Evolutionary conservation across 2,113 vertebrate genomes (phyloP), one percentile per base, ranked within the genome.

Genomic region (Pseudorectes ferrugineus): DNA sequence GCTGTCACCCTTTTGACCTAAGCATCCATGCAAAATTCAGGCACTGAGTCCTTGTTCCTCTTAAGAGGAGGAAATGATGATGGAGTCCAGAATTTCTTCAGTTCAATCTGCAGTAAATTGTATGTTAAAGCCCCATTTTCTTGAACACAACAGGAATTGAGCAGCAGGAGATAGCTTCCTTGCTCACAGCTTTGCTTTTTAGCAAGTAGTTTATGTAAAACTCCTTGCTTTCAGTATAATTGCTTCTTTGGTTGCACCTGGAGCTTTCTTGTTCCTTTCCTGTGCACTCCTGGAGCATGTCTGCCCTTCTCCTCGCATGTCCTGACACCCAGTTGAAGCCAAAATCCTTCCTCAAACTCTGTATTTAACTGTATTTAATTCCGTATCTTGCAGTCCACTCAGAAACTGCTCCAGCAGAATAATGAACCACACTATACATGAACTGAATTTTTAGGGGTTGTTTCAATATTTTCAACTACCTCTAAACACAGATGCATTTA

Each of bases 71-170:
- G 35, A 92, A 92, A 48, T 62, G 35, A 68, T 82, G 54, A 83
- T 43, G 43, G 46, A 92, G 58, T 18, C 51, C 8, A 4, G 43
- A 70, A 88, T 86, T 66, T 93, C 82, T 67, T 71, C n/a, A 62
- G 51, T 46, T 22, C 75, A 80, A 83, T 88, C 91, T 85, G 75
- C 85, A 74, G 46, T 26, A 85, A 90, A 92, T 35, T 70, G 45
- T 36, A 61, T 38, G 67, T 73, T 85, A 95, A 92, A 94, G 85
- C n/a, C 33, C 58, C 40, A 70, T 92, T 94, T 92, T 87, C 85
- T 38, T 76, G 35, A 92, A 36, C 83, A 54, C 82, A 86, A 86
- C 67, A 81, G 75, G 88, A 74, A 88, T 19, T 28, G 11, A 88
- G 46, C 82, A 51, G 83, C 88, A 86, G 83, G 91, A 92, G 75